Conservation (phyloP, 1,140 invertebrate species). For the Drosophila nigrodunni region DNA sequence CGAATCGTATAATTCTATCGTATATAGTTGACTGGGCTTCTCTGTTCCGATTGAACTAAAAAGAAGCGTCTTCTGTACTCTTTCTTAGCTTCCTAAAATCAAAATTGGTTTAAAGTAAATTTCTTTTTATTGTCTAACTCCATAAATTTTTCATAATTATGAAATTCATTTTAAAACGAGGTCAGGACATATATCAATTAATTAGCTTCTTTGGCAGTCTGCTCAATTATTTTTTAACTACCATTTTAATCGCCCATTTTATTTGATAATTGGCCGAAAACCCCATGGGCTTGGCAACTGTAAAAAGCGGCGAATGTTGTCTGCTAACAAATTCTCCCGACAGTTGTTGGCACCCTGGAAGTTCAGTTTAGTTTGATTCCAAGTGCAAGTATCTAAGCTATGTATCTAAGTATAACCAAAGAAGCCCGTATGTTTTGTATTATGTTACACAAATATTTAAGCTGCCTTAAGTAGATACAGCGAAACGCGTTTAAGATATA, state of each 20-base stretch:
- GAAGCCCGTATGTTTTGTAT: conserved; percentile 82
- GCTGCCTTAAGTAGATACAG: conserved; percentile 81
- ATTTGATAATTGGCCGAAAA: conserved; percentile 30
- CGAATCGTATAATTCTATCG: too few relatives aligned
- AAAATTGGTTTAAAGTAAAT: too few relatives aligned
- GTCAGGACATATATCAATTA: too few relatives aligned
- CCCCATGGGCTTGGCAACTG: conserved; percentile 15
- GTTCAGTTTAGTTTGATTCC: background rate
- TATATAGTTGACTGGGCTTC: too few relatives aligned
- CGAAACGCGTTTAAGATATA: conserved; percentile 81
- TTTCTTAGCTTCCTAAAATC: too few relatives aligned
- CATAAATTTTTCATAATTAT: too few relatives aligned
- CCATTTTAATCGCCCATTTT: background rate
- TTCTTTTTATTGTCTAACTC: too few relatives aligned
- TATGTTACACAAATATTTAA: conserved; percentile 83
- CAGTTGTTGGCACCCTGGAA: background rate
- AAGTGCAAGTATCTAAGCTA: conserved; percentile 64
- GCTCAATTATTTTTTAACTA: background rate
- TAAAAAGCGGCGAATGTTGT: conserved; percentile 18
- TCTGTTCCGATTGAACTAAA: too few relatives aligned
- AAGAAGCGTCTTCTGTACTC: too few relatives aligned
- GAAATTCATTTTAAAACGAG: too few relatives aligned
- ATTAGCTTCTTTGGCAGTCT: background rate
- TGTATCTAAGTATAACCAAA: conserved; percentile 80
- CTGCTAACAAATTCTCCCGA: background rate